Evolutionary conservation across 2,113 vertebrate species (phyloP).

Genomic region (Melierax canorus): DNA sequence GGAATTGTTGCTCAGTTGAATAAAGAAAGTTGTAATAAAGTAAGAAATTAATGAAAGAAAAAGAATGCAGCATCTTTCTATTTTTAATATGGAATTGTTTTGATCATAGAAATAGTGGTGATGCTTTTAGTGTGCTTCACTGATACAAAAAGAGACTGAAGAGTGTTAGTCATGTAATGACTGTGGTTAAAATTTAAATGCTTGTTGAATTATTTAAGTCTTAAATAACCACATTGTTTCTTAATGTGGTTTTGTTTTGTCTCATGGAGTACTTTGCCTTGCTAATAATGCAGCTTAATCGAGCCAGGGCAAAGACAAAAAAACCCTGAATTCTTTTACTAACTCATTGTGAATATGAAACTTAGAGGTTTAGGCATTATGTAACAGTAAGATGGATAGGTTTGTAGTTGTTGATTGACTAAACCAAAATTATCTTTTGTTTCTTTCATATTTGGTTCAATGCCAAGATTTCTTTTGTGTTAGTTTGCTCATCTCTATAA

Average conservation of each 20-base stretch:
- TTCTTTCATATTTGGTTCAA: not conserved
- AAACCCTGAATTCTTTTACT: not conserved
- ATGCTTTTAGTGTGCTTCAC: not conserved
- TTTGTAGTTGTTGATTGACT: not conserved
- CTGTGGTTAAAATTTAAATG: conserved; percentile 23
- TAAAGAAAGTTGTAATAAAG: not conserved
- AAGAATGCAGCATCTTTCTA: not conserved
- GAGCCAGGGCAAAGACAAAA: not conserved
- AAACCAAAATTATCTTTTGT: not conserved
- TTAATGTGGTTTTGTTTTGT: conserved; percentile 13
- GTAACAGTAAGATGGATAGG: not conserved
- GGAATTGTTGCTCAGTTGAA: not conserved
- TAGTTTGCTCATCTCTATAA: not conserved
- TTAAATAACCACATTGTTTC: conserved; percentile 4
- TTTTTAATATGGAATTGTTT: not conserved
- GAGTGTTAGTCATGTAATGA: not conserved
- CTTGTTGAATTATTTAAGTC: conserved; percentile 17
- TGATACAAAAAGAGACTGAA: not conserved
- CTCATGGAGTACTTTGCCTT: not conserved
- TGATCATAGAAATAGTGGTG: not conserved
- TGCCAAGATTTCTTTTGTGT: not conserved
- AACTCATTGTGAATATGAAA: not conserved
- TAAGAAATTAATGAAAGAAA: not conserved
- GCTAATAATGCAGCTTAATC: not conserved
- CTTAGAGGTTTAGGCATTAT: not conserved